Percentiles rank a stretch among this genome's conserved stretches.
phyloP scores from a whole-genome alignment of 2,888 invertebrate genomes.

The Cheilosia scutellata region DNA sequence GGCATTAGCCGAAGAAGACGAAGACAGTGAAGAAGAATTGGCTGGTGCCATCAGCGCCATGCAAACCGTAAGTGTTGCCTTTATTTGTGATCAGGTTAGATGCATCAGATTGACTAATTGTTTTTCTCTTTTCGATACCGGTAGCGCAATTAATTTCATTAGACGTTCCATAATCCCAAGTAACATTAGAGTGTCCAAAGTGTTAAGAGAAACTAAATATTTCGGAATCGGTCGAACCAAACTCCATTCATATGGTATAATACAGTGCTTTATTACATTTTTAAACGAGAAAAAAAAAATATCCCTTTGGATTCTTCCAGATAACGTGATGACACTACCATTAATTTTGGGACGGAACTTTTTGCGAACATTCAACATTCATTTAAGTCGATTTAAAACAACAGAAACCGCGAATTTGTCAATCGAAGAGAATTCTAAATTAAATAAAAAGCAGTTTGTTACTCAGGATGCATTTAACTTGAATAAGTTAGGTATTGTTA shows the following conservation, averaged over 20 bases:
- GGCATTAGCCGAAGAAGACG: constrained; percentile 10
- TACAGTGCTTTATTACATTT: constrained; percentile 22
- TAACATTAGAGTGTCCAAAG: constrained; percentile 1
- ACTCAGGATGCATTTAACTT: constrained; percentile 20
- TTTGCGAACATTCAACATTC: not conserved
- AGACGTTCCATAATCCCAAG: constrained; percentile 7
- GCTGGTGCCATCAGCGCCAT: constrained; percentile 30
- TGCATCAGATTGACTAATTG: constrained; percentile 14
- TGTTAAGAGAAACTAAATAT: constrained; percentile 13
- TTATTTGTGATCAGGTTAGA: not conserved
- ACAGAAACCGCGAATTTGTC: not conserved
- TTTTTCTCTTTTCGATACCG: constrained; percentile 38
- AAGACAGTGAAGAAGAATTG: constrained; percentile 29
- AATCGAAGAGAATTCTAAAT: too few relatives aligned
- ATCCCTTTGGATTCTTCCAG: constrained; percentile 30
- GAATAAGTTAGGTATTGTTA: constrained; percentile 2
- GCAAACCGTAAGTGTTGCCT: constrained; percentile 45
- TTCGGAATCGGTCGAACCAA: constrained; percentile 8
- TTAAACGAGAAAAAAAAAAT: constrained; percentile 6
- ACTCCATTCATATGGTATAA: constrained; percentile 37
- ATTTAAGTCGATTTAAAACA: not conserved
- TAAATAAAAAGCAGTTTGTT: not conserved
- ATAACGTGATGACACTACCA: constrained; percentile 17
- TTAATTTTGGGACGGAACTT: constrained; percentile 39
- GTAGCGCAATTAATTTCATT: constrained; percentile 37